Conservation (phyloP, 2,797 vertebrate genomes). For the Artibeus jamaicensis region DNA sequence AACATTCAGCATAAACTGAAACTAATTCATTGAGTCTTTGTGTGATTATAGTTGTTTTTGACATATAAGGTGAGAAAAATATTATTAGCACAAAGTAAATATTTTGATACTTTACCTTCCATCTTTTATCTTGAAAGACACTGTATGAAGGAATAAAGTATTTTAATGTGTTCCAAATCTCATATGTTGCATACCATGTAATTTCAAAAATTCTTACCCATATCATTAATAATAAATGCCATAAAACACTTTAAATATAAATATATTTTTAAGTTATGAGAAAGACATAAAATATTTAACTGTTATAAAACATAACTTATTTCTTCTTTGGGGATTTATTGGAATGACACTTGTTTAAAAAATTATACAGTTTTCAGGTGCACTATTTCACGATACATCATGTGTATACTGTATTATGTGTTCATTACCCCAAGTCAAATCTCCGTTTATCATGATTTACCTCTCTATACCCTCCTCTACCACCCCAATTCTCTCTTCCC, state of each 20-base stretch:
- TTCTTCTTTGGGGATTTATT: no score
- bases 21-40: background rate
- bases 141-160: background rate
- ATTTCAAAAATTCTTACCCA: background rate
- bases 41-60: background rate
- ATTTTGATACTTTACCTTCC: background rate
- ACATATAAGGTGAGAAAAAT: background rate
- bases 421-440: no score
- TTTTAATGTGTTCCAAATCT: background rate
- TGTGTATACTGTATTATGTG: no score
- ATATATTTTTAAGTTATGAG: background rate
- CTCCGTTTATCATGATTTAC: no score
- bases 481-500: no score
- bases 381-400: no score
- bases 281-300: background rate
- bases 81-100: background rate
- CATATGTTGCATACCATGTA: background rate
- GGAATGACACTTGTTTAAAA: no score
- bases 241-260: background rate
- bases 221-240: background rate
- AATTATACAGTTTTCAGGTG: no score
- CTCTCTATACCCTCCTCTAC: no score
- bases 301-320: background rate
- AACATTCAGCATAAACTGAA: background rate
- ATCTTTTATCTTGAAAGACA: background rate